Base-by-base conservation (phyloP, 2,888 invertebrate genomes). In the Deroplatys truncata region DNA sequence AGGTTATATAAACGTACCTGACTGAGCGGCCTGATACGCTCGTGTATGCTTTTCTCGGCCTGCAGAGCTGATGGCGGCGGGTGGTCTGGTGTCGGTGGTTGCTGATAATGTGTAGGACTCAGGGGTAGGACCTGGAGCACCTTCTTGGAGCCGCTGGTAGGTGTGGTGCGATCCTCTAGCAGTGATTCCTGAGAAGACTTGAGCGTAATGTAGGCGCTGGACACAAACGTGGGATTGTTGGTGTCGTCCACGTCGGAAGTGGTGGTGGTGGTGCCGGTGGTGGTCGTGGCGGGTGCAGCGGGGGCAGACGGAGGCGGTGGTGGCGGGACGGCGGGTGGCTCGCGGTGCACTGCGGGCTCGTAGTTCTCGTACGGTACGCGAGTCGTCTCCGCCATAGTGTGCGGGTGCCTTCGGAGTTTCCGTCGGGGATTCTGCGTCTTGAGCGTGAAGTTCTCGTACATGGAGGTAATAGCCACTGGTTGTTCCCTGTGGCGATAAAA, bases 81-180 rank as follows among this genome's bases (percentile, higher is more conserved):
- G 94, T 98, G 98, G 92, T 98, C 98, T 0, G 98, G 98, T 20
- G 98, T 98, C 16, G 98, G 98, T 20, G 98, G 98, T 93, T 98
- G 98, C 88, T 96, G 95, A 92, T 98, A 98, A 93, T 98, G 97
- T 86, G 98, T 97, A 29, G 98, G 98, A 91, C 98, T 98, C 92
- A 97, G 94, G 0, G 98, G 98, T 92, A 95, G 93, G 91, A 95
- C 93, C 35, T 94, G 92, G 93, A 94, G 94, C 91, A 92, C 94
- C 91, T 92, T 93, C 92, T 91, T 92, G 91, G 91, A 92, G 91
- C 93, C 31, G 87, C 49, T 86, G 49, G 88, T 82, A 28, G 86
- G 86, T 9, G 90, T 82, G 25, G 86, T 31, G 84, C 92, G 93
- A 87, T 95, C 95, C 91, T 95, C 95, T 72, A 96, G 93, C 84